A percentile compares a stretch with the other conserved stretches of the same genome.
Evolutionary conservation across 2,888 invertebrate genomes (phyloP).

Genomic region (Drosophila nigricruria): DNA sequence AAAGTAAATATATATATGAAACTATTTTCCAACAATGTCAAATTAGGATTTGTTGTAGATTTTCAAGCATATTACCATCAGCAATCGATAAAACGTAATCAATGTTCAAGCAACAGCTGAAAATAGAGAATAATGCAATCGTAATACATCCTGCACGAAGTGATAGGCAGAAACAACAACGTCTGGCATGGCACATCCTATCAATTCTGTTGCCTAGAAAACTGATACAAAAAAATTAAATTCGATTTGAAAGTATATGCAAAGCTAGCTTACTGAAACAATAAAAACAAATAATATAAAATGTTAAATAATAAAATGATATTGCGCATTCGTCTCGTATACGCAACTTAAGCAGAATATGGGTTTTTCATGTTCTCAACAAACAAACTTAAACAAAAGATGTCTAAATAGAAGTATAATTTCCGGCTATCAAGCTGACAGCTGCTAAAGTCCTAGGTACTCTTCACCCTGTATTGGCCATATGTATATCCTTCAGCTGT

Average conservation of each 20-base stretch:
- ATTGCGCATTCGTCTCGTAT: not conserved
- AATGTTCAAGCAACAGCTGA: not conserved
- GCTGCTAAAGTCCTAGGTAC: not conserved
- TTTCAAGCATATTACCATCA: not conserved
- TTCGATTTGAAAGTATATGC: not conserved
- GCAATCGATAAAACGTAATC: not conserved
- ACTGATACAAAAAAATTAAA: not conserved
- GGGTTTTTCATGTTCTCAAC: not conserved
- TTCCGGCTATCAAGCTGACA: not conserved
- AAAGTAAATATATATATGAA: not conserved
- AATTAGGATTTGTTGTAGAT: not conserved
- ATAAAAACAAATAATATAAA: not conserved
- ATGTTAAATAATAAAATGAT: not conserved
- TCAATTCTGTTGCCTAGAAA: not conserved
- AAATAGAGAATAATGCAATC: not conserved
- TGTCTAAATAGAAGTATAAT: not conserved
- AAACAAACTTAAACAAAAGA: not conserved
- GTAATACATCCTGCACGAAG: not conserved
- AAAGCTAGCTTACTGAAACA: not conserved
- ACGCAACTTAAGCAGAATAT: not conserved
- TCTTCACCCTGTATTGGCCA: constrained; percentile 4
- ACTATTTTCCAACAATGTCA: not conserved
- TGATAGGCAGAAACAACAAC: not conserved
- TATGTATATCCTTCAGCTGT: constrained; percentile 16
- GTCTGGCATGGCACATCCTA: not conserved